phyloP scores from a whole-genome alignment of 2,113 vertebrate genomes.

The Cardinalis cardinalis region DNA sequence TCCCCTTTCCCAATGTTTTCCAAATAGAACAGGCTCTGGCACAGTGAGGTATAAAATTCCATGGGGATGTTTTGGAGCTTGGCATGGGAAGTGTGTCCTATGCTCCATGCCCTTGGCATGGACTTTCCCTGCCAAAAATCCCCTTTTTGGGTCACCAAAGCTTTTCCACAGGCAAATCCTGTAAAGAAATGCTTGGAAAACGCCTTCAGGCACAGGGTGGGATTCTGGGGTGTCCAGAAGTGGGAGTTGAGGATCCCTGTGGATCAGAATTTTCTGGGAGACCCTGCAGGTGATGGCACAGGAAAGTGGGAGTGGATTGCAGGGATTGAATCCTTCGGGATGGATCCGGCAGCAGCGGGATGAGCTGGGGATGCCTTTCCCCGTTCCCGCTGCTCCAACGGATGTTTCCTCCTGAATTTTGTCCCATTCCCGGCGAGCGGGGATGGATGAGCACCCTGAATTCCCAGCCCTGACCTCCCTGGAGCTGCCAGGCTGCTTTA shows the following conservation, averaged over 20 bases:
- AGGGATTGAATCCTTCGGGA: fast-evolving
- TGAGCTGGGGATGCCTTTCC: neutral
- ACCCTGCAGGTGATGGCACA: neutral
- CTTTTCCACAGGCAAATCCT: neutral
- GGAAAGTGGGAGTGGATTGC: fast-evolving
- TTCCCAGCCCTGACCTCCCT: conserved; percentile 11
- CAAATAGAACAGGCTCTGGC: fast-evolving
- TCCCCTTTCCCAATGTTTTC: neutral
- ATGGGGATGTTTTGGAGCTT: fast-evolving
- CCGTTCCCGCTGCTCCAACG: fast-evolving
- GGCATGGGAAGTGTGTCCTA: fast-evolving
- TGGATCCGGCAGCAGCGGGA: fast-evolving
- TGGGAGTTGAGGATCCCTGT: too few relatives aligned
- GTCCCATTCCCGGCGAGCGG: neutral
- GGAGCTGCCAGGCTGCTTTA: neutral
- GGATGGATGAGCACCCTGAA: neutral
- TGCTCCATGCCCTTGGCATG: neutral
- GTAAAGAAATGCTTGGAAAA: neutral
- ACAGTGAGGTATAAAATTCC: fast-evolving
- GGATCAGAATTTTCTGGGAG: neutral
- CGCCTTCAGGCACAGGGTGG: fast-evolving
- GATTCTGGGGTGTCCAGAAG: neutral
- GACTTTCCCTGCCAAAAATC: neutral
- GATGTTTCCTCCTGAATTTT: neutral
- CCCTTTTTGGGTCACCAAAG: neutral